These are phyloP conservation scores for Pygoscelis adeliae DNA, from an alignment of 2,113 vertebrate genomes.

Conservation along the genomic window DNA sequence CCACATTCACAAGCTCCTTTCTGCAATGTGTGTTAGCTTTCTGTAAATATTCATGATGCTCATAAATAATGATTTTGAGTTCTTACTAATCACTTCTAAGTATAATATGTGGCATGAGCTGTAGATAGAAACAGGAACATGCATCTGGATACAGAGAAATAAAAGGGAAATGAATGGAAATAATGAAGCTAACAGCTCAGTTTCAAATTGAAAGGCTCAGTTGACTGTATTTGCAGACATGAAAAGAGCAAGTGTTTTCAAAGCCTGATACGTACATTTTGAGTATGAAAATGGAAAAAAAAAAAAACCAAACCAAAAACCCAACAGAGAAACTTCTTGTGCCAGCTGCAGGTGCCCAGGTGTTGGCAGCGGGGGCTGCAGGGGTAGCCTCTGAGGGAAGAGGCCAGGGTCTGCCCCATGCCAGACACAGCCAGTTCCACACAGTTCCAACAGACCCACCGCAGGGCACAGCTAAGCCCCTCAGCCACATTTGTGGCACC, in stretches of 20 bases:
- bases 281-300: neutral
- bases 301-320: neutral
- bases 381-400: neutral
- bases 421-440: neutral
- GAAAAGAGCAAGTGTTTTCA: neutral
- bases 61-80: neutral
- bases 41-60: neutral
- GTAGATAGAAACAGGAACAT: neutral
- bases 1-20: neutral
- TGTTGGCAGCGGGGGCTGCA: too few species aligned
- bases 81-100: neutral
- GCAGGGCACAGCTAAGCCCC: neutral
- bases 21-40: neutral
- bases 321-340: neutral
- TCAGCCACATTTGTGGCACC: fast-evolving
- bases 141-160: neutral
- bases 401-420: fast-evolving
- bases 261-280: neutral
- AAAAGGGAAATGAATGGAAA: neutral
- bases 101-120: neutral
- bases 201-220: neutral
- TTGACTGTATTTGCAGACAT: neutral
- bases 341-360: fast-evolving
- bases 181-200: neutral
- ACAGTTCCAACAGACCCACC: fast-evolving